A percentile compares a stretch with the other conserved stretches of the same genome.
phyloP scores from a whole-genome alignment of 2,797 vertebrate genomes.

The Hemitrygon akajei region DNA sequence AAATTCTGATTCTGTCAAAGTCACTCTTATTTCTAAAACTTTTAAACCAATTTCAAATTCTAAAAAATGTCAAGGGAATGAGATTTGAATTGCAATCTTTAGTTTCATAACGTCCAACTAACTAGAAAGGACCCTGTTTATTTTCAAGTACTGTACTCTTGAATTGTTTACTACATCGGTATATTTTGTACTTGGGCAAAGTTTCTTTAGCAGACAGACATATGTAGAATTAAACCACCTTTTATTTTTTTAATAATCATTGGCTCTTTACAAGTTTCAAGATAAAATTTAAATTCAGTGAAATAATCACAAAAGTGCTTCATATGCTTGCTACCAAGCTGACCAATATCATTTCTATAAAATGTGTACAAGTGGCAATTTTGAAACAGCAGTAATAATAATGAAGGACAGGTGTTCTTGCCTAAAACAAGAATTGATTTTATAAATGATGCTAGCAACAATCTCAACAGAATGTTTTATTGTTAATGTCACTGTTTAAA shows the following conservation, averaged over 20 bases:
- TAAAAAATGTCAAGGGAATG: background rate
- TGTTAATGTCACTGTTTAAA: background rate
- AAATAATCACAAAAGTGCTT: background rate
- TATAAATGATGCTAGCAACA: background rate
- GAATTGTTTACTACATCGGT: background rate
- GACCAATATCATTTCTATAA: background rate
- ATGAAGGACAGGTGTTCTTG: background rate
- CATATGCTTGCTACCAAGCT: background rate
- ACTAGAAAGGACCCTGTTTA: too few relatives aligned
- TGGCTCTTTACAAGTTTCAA: background rate
- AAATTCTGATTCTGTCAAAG: background rate
- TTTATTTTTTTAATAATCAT: background rate
- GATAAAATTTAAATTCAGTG: background rate
- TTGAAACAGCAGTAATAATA: background rate
- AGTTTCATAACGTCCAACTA: too few relatives aligned
- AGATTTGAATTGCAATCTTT: background rate
- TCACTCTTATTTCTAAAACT: background rate
- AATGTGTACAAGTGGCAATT: background rate
- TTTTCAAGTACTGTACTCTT: too few relatives aligned
- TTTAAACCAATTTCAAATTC: background rate
- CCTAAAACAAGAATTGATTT: background rate
- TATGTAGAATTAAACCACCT: background rate
- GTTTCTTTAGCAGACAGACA: background rate
- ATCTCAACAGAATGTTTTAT: background rate
- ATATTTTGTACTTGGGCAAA: background rate